Evolutionary conservation across 2,888 invertebrate species (phyloP), one percentile per base, ranked within the genome.

Genomic region (Steinernema carpocapsae): DNA sequence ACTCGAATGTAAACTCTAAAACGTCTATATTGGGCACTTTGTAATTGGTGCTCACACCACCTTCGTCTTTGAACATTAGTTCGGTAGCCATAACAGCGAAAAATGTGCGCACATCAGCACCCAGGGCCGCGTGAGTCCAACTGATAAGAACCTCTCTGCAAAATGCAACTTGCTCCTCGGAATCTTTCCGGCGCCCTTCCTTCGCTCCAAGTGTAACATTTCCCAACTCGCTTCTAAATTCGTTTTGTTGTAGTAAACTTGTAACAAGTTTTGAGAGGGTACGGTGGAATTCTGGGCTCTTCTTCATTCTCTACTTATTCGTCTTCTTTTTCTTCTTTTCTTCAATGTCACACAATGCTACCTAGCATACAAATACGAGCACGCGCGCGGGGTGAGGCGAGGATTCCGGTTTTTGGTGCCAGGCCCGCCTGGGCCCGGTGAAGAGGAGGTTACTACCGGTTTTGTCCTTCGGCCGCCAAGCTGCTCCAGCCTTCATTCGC

Each of bases 391-490:
- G 64, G 29, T 17, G 48, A 48, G 48, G 48, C 48, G 48, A 48
- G 14, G 48, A 48, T 48, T 64, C 64, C 64, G 64, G 64, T 64
- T 64, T 64, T 64, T n/a, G 64, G 64, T 64, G 64, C 64, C 64
- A 64, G 64, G 64, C 32, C 64, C 64, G 32, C 56, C 56, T 19
- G 56, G 64, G 32, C 32, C 64, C 22, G 64, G 48, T 48, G 48
- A 48, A 37, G 48, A 48, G 32, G 64, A 64, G 64, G 64, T 64
- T 64, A 64, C 64, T 64, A 64, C 64, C 64, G 64, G 64, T 64
- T 64, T 64, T 64, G 64, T 64, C 64, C 64, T 64, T 29, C 64
- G 29, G 32, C 64, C 24, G 64, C 12, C 64, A 64, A 64, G 64
- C 64, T 26, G 64, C 64, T 64, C 32, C 37, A 37, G 37, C 64